phyloP scores from a whole-genome alignment of 2,113 vertebrate species.

The Gobio gobio region DNA sequence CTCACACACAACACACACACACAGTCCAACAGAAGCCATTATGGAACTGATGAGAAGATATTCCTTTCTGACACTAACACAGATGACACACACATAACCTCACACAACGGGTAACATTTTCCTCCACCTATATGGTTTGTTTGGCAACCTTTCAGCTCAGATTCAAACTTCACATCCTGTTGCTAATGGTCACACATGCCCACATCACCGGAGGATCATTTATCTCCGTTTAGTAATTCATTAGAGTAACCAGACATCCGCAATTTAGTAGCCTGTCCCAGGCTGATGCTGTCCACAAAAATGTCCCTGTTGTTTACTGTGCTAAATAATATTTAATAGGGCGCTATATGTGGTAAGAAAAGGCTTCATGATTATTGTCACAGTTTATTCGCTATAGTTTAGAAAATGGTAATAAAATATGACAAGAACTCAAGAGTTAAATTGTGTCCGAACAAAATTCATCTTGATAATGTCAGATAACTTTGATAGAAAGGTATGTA shows the following conservation, averaged over 20 bases:
- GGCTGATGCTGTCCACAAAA: slow-evolving; percentile 11
- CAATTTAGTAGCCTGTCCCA: neutral
- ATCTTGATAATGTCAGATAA: no score
- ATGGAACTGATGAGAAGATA: slow-evolving; percentile 16
- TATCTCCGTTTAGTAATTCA: slow-evolving; percentile 18
- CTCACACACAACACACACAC: neutral
- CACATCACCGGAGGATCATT: slow-evolving; percentile 19
- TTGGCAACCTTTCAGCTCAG: slow-evolving; percentile 25
- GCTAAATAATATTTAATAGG: neutral
- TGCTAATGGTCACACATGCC: slow-evolving; percentile 30
- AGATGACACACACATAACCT: no score
- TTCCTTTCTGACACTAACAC: neutral
- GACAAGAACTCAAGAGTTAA: no score
- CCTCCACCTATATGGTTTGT: neutral
- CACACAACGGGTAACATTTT: neutral
- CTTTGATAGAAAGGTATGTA: no score
- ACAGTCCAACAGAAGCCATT: neutral
- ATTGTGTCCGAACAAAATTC: no score
- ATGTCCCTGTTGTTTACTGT: neutral
- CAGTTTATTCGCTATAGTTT: no score
- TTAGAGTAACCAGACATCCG: slow-evolving; percentile 26
- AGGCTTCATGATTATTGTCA: neutral
- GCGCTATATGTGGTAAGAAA: neutral
- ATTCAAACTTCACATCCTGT: slow-evolving; percentile 3
- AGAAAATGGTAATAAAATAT: no score